A percentile compares a stretch with the other conserved stretches of the same genome.
These are phyloP conservation scores for Acrobasis suavella DNA, from an alignment of 2,888 invertebrate species.

Conservation along the genomic window DNA sequence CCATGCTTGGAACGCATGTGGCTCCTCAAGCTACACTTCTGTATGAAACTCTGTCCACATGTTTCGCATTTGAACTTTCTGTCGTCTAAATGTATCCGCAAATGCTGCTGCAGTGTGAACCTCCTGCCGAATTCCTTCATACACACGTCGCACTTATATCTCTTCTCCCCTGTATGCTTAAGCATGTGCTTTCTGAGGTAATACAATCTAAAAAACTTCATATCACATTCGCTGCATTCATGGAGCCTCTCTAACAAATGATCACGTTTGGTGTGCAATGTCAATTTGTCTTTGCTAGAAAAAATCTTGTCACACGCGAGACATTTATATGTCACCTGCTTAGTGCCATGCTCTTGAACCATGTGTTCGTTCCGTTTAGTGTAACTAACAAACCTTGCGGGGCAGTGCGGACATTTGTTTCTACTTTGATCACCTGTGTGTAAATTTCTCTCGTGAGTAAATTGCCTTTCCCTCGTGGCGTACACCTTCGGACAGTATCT, in stretches of 20 bases:
- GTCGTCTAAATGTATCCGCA: conserved; percentile 49
- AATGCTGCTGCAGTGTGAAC: conserved; percentile 46
- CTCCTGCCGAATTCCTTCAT: conserved; percentile 47
- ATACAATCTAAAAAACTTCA: conserved; percentile 49
- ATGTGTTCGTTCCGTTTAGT: conserved; percentile 47
- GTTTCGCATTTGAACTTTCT: conserved; percentile 44
- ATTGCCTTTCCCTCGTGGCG: conserved; percentile 38
- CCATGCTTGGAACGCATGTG: conserved; percentile 44
- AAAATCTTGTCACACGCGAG: conserved; percentile 56
- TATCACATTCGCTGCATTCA: conserved; percentile 54
- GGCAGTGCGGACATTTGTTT: conserved; percentile 44
- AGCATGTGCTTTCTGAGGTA: conserved; percentile 49
- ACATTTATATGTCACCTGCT: conserved; percentile 41
- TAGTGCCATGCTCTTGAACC: conserved; percentile 49
- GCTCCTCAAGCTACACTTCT: conserved; percentile 46
- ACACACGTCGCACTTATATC: conserved; percentile 50
- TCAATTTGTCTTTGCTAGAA: conserved; percentile 45
- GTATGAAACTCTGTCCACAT: conserved; percentile 44
- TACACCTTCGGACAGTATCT: conserved; percentile 40
- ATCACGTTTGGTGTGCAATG: conserved; percentile 53
- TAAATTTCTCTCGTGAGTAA: conserved; percentile 38
- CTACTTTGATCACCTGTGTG: conserved; percentile 26
- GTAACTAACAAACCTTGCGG: conserved; percentile 34
- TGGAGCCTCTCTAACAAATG: conserved; percentile 57
- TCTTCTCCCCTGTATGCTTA: conserved; percentile 43